Base-by-base conservation (phyloP, 2,888 invertebrate species). In the Ophion obscuratus region DNA sequence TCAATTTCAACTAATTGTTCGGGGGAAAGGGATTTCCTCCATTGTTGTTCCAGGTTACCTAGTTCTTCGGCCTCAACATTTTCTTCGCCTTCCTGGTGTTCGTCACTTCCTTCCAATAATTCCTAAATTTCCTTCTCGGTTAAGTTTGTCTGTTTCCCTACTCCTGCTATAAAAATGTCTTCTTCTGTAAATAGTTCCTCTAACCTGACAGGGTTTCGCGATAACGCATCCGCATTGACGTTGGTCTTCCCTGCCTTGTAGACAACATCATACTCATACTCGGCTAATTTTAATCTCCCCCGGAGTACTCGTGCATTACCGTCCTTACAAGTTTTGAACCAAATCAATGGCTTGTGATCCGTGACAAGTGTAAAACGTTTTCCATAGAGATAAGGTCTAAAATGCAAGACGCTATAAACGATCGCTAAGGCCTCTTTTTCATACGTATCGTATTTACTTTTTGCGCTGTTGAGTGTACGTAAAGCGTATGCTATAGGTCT, bases 181-280 rank as follows among this genome's bases (percentile, higher is more conserved):
- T 81, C 66, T n/a, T 80, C 66, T 10, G 2, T 27, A 9, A 20
- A 11, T 24, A 7, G n/a, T 40, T 61, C 61, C 1, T 36, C 27
- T 24, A 2, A 14, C 0, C 17, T 89, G 11, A 62, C 71, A 3
- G 81, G 75, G 70, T 79, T 80, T 70, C 82, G 78, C 14, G 85
- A 82, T 64, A 85, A 75, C 0, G 76, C 71, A 20, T 73, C 78
- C 10, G 77, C 85, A 66, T 77, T 81, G 10, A 81, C 71, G 24
- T 77, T 82, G 20, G 74, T 73, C 31, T 84, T 84, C 6, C 84
- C 79, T n/a, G 78, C 24, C 31, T 79, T 84, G 61, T 91, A 90
- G 6, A 81, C 78, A 2, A 92, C 86, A 61, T 87, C 86, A 66
- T 90, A 92, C n/a, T 92, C 89, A 75, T 88, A 92, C 79, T 91